Conservation (phyloP, 2,113 vertebrate genomes). For the Odocoileus virginianus region DNA sequence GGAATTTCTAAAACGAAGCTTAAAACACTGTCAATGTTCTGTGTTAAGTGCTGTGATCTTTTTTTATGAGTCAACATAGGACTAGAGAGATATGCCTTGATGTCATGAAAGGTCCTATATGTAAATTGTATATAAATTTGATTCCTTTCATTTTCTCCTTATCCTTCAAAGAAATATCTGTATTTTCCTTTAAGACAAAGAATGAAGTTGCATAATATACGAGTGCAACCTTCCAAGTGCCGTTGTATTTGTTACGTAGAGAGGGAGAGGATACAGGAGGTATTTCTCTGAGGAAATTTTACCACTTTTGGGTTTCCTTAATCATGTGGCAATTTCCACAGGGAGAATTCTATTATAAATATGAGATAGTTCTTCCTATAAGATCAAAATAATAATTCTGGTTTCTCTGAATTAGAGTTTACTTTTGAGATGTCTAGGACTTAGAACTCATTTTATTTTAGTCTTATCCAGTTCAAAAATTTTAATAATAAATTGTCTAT, state of each 20-base stretch:
- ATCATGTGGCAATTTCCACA: background rate
- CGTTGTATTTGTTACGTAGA: background rate
- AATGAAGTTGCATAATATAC: background rate
- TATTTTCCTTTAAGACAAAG: background rate
- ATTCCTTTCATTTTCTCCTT: background rate
- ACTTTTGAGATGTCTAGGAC: background rate
- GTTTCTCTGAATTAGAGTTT: slow-evolving; percentile 10
- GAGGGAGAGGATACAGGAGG: background rate
- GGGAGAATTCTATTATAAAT: background rate
- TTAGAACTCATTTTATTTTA: background rate
- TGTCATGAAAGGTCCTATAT: background rate
- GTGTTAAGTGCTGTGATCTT: background rate
- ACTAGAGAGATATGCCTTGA: background rate
- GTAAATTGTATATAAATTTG: background rate
- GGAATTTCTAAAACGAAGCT: background rate
- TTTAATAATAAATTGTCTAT: background rate
- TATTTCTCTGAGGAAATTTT: background rate
- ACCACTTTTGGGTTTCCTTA: background rate
- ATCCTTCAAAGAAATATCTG: background rate
- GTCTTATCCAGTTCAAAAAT: background rate
- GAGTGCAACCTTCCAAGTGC: background rate
- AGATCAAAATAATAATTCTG: background rate
- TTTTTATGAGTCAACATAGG: background rate
- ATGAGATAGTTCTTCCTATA: background rate
- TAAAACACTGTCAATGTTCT: background rate